phyloP scores from a whole-genome alignment of 1,140 invertebrate species.

The Neuroterus valhalla region DNA sequence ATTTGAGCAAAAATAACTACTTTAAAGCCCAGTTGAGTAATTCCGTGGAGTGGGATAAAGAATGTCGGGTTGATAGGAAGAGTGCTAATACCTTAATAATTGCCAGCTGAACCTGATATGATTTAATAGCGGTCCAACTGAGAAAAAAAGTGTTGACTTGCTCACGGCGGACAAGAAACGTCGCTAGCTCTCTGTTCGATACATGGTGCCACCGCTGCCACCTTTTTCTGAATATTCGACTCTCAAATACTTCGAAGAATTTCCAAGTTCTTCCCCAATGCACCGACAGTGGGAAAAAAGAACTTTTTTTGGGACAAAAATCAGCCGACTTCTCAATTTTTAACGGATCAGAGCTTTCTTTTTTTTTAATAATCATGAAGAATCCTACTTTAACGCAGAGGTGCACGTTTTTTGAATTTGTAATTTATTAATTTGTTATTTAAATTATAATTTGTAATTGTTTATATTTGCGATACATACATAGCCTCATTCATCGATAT shows the following conservation, averaged over 20 bases:
- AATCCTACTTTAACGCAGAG: too few species aligned
- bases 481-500: too few species aligned
- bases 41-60: conserved; percentile 6
- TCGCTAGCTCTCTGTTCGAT: background rate
- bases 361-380: too few species aligned
- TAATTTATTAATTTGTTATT: too few species aligned
- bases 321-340: too few species aligned
- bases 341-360: too few species aligned
- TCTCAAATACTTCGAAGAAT: background rate
- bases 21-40: conserved; percentile 23
- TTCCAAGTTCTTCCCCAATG: too few species aligned
- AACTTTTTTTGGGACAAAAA: too few species aligned
- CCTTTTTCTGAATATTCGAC: background rate
- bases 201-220: background rate
- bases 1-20: conserved; percentile 9
- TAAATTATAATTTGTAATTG: too few species aligned
- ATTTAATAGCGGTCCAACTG: conserved; percentile 57
- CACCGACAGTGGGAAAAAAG: background rate
- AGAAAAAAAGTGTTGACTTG: conserved; percentile 32
- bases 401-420: too few species aligned
- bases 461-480: too few species aligned
- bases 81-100: conserved; percentile 69
- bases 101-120: conserved; percentile 66
- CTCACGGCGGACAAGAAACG: conserved; percentile 33
- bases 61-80: conserved; percentile 16